Conservation (phyloP, 2,888 invertebrate genomes). For the Limnephilus rhombicus region DNA sequence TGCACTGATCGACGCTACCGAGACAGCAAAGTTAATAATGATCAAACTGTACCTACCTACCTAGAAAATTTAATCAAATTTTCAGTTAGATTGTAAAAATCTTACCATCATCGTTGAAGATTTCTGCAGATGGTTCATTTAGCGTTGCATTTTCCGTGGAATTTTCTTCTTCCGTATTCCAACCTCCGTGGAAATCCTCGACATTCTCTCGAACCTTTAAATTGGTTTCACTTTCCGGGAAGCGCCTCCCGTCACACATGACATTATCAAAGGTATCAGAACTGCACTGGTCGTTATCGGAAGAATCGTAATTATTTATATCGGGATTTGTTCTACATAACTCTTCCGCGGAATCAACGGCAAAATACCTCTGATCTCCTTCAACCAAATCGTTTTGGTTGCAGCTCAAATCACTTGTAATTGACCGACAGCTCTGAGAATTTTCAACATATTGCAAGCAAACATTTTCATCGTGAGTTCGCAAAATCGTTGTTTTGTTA, state of each 20-base stretch:
- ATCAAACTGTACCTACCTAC: too few species aligned
- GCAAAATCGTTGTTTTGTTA: conserved; percentile 55
- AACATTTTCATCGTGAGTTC: conserved; percentile 52
- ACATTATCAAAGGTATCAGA: conserved; percentile 43
- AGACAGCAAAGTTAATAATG: too few species aligned
- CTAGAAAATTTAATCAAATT: neutral
- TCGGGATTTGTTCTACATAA: conserved; percentile 66
- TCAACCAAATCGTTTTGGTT: conserved; percentile 47
- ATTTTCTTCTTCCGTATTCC: conserved; percentile 35
- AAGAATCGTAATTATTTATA: conserved; percentile 41
- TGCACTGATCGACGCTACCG: too few species aligned
- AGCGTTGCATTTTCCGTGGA: neutral
- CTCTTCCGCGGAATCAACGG: conserved; percentile 71
- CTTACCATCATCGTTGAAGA: conserved; percentile 48
- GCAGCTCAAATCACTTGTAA: conserved; percentile 9
- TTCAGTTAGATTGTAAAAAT: neutral
- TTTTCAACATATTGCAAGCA: neutral
- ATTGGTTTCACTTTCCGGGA: conserved; percentile 14
- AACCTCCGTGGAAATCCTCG: conserved; percentile 16
- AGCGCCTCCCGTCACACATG: neutral
- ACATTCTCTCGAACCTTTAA: neutral
- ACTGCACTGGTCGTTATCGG: conserved; percentile 53
- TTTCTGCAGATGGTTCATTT: conserved; percentile 36
- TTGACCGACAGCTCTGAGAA: conserved; percentile 3
- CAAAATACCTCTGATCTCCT: conserved; percentile 72